Evolutionary conservation across 2,113 vertebrate genomes (phyloP), one percentile per base, ranked within the genome.

Genomic region (Willisornis vidua): DNA sequence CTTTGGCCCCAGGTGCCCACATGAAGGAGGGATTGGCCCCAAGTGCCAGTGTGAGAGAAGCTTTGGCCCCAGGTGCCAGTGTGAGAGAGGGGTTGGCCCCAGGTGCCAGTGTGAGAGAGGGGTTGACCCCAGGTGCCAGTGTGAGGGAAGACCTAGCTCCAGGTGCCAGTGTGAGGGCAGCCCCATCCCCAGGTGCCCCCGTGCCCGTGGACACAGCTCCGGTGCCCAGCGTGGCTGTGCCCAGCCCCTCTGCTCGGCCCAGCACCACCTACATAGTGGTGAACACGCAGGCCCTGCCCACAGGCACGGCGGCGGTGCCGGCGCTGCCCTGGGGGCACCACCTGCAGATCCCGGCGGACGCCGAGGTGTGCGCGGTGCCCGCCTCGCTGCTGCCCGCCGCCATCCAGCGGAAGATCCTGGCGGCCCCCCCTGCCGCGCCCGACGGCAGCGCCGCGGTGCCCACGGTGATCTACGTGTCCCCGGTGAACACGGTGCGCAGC

Each of bases 271-370:
- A 92, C 49, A 83, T 97, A 85, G 51, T 96, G 71, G 52, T 98
- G 51, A 98, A 97, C 73, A 45, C 92, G 26, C 91, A 95, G 75
- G 89, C 90, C 16, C 31, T 97, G 26, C 97, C 98, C 25, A 80
- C 97, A 65, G 41, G 41, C 41, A 90, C 97, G 31, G 66, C 96
- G 41, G 98, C 97, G 52, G 93, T 97, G 75, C 87, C 98, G 35
- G 55, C 91, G 18, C 94, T 98, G 74, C 98, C 98, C 43, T 97
- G 93, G 35, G 98, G 98, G 80, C 98, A 99, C 95, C 97, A 98
- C 90, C 98, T 99, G 83, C 98, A 98, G 94, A 99, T 99, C 77
- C 98, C 98, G 41, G 93, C 98, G 55, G 92, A 99, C 91, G 98
- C 98, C 55, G 98, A 98, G 93, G 98, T 99, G 85, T 98, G 95